These are phyloP conservation scores for Meliscaeva auricollis DNA, from an alignment of 2,888 invertebrate species.

Conservation along the genomic window DNA sequence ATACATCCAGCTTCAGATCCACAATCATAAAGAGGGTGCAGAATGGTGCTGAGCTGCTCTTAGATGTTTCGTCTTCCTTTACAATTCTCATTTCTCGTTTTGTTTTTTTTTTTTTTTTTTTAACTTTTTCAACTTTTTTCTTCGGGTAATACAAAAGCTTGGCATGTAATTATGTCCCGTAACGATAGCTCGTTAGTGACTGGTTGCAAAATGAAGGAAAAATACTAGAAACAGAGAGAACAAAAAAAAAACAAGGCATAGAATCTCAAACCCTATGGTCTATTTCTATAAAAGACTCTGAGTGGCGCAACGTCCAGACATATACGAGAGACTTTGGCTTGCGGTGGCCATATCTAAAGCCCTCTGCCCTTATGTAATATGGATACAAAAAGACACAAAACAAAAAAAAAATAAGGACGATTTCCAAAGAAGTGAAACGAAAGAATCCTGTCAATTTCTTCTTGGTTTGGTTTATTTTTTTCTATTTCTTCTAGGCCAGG, in stretches of 20 bases:
- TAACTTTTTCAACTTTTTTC: conserved; percentile 31
- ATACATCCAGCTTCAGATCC: background rate
- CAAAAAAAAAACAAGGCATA: conserved; percentile 8
- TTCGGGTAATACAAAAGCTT: conserved; percentile 70
- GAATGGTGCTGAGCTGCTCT: conserved; percentile 54
- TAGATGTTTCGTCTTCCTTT: conserved; percentile 70
- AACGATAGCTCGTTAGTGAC: conserved; percentile 76
- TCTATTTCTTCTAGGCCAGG: conserved; percentile 56
- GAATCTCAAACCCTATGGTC: conserved; percentile 53
- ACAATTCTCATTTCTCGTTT: conserved; percentile 46
- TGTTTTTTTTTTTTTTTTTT: conserved; percentile 1
- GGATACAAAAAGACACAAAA: conserved; percentile 8
- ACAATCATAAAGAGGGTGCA: conserved; percentile 18
- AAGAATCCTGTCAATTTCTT: conserved; percentile 75
- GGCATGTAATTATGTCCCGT: conserved; percentile 76
- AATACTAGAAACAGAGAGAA: conserved; percentile 25
- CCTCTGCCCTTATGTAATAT: conserved; percentile 52
- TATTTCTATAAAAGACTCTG: conserved; percentile 70
- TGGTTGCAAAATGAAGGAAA: conserved; percentile 71
- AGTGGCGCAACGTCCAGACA: conserved; percentile 65
- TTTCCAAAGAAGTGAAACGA: conserved; percentile 68
- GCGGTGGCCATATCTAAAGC: conserved; percentile 30
- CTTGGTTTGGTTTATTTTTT: conserved; percentile 40
- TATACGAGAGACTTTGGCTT: conserved; percentile 48
- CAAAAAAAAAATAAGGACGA: conserved; percentile 26